Evolutionary conservation across 2,888 invertebrate species (phyloP).

Genomic region (Trissolcus brochymenae): DNA sequence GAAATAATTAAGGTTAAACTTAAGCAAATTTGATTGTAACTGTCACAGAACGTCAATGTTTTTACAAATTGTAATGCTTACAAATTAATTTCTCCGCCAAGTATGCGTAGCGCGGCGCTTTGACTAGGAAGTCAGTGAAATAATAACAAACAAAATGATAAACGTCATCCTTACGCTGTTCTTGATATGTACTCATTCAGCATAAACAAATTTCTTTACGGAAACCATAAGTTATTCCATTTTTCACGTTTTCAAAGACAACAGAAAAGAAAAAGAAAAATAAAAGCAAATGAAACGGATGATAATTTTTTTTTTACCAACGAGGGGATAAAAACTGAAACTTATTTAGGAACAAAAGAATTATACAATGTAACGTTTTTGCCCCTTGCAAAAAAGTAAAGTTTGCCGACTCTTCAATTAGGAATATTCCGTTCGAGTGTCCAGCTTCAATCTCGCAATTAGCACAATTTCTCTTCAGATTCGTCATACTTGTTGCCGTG

Average conservation of each 20-base stretch:
- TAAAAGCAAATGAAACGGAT: too few species aligned
- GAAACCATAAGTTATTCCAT: too few species aligned
- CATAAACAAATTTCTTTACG: constrained; percentile 17
- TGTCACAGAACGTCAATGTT: too few species aligned
- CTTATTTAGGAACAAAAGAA: too few species aligned
- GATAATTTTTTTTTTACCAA: too few species aligned
- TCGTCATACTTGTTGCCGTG: constrained; percentile 14
- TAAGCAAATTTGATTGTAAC: too few species aligned
- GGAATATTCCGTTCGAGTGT: constrained; percentile 10
- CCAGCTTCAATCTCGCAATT: constrained; percentile 30
- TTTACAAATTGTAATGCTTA: background rate
- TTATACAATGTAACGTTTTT: background rate
- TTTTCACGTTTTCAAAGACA: too few species aligned
- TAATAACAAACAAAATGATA: constrained; percentile 12
- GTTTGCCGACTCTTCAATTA: background rate
- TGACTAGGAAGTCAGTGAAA: too few species aligned
- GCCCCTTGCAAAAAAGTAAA: background rate
- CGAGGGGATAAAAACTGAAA: too few species aligned
- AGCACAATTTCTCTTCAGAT: constrained; percentile 22
- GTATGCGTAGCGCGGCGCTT: too few species aligned
- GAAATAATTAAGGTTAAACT: too few species aligned
- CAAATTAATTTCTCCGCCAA: background rate
- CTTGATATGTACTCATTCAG: constrained; percentile 19
- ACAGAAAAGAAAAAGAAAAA: too few species aligned
- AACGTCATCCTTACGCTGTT: constrained; percentile 12